Percentiles rank a stretch among this genome's conserved stretches.
Conservation (phyloP, 2,113 vertebrate genomes). For the Tyto alba region DNA sequence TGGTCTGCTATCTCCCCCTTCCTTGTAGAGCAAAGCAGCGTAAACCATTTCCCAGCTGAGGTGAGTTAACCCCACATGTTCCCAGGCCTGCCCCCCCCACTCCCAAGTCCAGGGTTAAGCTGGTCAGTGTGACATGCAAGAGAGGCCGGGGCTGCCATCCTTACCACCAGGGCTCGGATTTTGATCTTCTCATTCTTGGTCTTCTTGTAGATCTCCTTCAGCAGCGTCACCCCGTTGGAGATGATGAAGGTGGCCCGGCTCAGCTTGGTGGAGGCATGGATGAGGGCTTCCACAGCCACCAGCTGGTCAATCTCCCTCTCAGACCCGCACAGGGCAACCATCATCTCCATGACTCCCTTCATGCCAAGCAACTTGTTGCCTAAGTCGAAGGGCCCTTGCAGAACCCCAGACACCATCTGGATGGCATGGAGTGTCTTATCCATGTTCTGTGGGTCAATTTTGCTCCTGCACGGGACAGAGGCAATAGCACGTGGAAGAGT, state of each 20-base stretch:
- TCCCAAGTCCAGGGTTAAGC: background rate
- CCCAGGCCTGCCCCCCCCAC: background rate
- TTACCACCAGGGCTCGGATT: conserved; percentile 93
- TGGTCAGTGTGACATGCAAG: fast-evolving
- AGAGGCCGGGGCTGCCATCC: conserved; percentile 5
- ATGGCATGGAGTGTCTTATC: conserved; percentile 94
- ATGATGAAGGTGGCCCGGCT: conserved; percentile 95
- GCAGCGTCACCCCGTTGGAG: conserved; percentile 86
- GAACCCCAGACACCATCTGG: conserved; percentile 88
- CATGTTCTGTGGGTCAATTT: conserved; percentile 95
- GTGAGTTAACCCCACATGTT: background rate
- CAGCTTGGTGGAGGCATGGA: conserved; percentile 92
- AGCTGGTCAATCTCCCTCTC: conserved; percentile 93
- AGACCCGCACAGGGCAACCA: conserved; percentile 92
- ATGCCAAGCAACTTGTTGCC: conserved; percentile 86
- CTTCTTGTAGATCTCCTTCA: conserved; percentile 98
- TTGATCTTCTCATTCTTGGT: conserved; percentile 97
- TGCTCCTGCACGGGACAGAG: conserved; percentile 74
- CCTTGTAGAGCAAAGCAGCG: background rate
- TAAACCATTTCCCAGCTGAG: background rate
- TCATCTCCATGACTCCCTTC: conserved; percentile 98
- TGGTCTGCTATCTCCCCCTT: background rate
- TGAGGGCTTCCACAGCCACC: conserved; percentile 94
- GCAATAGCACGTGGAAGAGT: background rate
- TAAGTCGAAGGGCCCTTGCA: conserved; percentile 94